Base-by-base conservation (phyloP, 2,113 vertebrate genomes). In the Caranx melampygus region DNA sequence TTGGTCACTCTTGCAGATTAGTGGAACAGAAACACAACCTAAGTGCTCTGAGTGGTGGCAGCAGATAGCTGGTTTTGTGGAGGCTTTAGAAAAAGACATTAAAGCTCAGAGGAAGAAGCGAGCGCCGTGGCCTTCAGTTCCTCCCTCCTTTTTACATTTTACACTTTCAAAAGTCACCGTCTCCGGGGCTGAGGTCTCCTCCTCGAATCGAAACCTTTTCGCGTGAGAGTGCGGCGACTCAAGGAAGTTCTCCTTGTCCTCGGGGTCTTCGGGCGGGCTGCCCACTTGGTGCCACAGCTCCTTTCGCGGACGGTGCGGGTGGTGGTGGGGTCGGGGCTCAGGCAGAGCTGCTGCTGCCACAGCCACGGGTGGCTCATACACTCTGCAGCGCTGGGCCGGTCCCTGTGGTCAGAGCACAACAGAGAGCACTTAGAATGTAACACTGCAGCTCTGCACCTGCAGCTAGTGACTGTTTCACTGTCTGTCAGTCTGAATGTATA, bases 181-280 rank as follows among this genome's bases (percentile, higher is more conserved):
- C 93, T 31, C 82, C 88, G 0, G 78, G 0, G 87, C 65, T 0
- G 54, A 21, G 64, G 94, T 55, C 0, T 96, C 96, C 68, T 96
- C 96, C 6, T 97, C 97, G 0, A 96, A 96, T 61, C 97, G 97
- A 54, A 95, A 96, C 49, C 93, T 95, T 82, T 99, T 99, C 18
- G 94, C 92, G 0, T 96, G 92, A 0, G 93, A 92, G 33, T 96
- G 93, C 0, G 93, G 91, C 0, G 95, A 96, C 73, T 98, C 97
- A 33, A 95, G 95, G 81, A 97, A 95, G 90, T 98, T 98, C 89
- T 99, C 97, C 87, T 99, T 99, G 94, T 99, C 97, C 26, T 98
- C 97, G 4, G 85, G 94, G 82, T 96, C 84, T 4, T 95, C 92
- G 63, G 84, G 91, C 7, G 81, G 72, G 95, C 95, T 0, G 91